A percentile compares a stretch with the other conserved stretches of the same genome.
Conservation (phyloP, 2,113 vertebrate species). For the Furnarius figulus region DNA sequence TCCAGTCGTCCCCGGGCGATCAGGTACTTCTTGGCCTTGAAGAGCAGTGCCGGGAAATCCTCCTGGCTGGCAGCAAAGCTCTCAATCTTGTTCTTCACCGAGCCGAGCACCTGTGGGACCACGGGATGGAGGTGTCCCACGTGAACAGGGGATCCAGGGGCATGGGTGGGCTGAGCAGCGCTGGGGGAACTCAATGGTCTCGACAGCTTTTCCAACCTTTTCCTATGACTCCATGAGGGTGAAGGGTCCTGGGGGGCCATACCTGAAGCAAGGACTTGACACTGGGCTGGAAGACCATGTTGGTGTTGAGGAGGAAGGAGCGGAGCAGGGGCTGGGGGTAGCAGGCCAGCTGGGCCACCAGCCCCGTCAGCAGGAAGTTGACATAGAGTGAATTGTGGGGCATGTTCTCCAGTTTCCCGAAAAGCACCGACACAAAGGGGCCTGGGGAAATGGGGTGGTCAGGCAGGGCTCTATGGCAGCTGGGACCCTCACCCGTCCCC, state of each 20-base stretch:
- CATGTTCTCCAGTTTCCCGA: constrained; percentile 97
- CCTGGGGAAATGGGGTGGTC: constrained; percentile 63
- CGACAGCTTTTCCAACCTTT: accelerated
- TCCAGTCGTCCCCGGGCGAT: constrained; percentile 89
- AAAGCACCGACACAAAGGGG: constrained; percentile 89
- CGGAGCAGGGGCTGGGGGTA: constrained; percentile 95
- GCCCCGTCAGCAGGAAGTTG: constrained; percentile 95
- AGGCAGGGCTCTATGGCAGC: background rate
- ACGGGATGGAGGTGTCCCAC: background rate
- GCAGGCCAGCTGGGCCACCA: constrained; percentile 92
- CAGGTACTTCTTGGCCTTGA: constrained; percentile 92
- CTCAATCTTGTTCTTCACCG: constrained; percentile 96
- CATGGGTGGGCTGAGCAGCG: background rate
- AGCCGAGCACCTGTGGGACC: constrained; percentile 86
- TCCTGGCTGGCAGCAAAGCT: constrained; percentile 88
- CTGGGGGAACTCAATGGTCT: accelerated
- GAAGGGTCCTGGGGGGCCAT: accelerated
- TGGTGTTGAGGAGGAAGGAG: constrained; percentile 98
- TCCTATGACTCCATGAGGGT: background rate
- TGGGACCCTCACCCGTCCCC: accelerated
- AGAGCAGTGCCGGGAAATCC: constrained; percentile 90
- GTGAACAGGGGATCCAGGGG: background rate
- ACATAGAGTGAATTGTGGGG: constrained; percentile 95
- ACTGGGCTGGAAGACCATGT: constrained; percentile 99
- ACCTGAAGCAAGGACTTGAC: constrained; percentile 98